Base-by-base conservation (phyloP, 1,140 invertebrate genomes). In the Episyrphus balteatus region DNA sequence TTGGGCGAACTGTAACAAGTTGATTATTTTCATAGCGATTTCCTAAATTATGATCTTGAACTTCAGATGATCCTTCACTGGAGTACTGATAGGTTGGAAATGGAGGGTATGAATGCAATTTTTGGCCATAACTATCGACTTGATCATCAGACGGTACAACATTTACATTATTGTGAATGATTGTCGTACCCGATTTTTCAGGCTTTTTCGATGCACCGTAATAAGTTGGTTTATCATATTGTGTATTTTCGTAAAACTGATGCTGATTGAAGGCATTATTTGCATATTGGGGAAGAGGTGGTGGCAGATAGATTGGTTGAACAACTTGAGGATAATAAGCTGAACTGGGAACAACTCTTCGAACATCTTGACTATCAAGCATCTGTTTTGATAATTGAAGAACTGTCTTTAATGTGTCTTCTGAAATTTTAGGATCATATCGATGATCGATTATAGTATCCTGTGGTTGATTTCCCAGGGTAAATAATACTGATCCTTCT, bases 371-470 rank as follows among this genome's bases (percentile, higher is more conserved):
- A 2, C 56, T 56, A 1, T 61, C 55, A 19, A 68, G 61, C 63
- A 68, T 66, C 47, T 68, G 65, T 45, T 68, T 68, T 18, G 65
- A 68, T 2, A 68, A 34, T 38, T 68, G 63, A 39, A 68, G 48
- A 9, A 68, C 58, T 0, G 66, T 68, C 42, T 68, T 68, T 2
- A 68, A 17, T 0, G 63, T 68, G n/a, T 68, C 62, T 45, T 68
- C 62, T 0, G 65, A 66, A 10, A 68, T 61, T 41, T 66, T 62
- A 2, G 63, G 63, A 30, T 55, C 52, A 21, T 57, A 56, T 10
- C 57, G 55, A 37, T 61, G 57, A 34, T 32, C 19, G 21, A 30
- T 40, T n/a, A 31, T 13, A 11, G 36, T 21, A 17, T 44, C 6
- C 3, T 34, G 11, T 14, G 48, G 38, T 1, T 14, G n/a, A 26